Evolutionary conservation across 2,113 vertebrate genomes (phyloP), one percentile per base, ranked within the genome.

Genomic region (Vulpes ferrilata): DNA sequence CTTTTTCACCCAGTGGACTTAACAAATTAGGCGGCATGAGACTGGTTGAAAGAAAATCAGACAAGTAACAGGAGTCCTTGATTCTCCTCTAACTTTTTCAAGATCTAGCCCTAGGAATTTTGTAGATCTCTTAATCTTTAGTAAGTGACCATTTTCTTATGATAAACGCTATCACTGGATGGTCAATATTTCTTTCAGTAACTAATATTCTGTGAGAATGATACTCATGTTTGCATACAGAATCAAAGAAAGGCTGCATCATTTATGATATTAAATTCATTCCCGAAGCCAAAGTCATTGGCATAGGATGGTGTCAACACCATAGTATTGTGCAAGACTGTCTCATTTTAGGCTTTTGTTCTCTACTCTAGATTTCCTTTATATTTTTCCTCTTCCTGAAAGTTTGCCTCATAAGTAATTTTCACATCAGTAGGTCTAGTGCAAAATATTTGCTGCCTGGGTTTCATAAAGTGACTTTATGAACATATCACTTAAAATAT

Each of bases 1-100:
- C 53, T 81, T 97, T 96, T 83, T 65, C 43, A 57, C 87, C 65
- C 96, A 97, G 73, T 96, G 91, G 96, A 97, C 92, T 88, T 94
- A 71, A 95, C 82, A 95, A 96, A 93, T 94, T 83, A 96, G 79
- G 32, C 32, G 51, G 53, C 23, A 27, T 53, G 71, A 91, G 69
- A 53, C 64, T 85, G n/a, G 48, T 80, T 64, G 71, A 90, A 94
- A 89, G 85, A 82, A 95, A 86, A 91, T 79, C 32, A 97, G 55
- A 67, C 48, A 78, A 82, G 22, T 57, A 51, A 43, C 59, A 30
- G 78, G 51, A 94, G 71, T 23, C 16, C 32, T 94, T 74, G 62
- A 88, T 92, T 92, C 17, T 60, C 32, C 51, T 96, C 43, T 60
- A 90, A 55, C 20, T 15, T 74, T 90, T 64, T 53, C 4, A 60